Percentiles rank a stretch among this genome's conserved stretches.
These are phyloP conservation scores for Nycticebus coucang DNA, from an alignment of 2,113 vertebrate genomes.

Conservation along the genomic window DNA sequence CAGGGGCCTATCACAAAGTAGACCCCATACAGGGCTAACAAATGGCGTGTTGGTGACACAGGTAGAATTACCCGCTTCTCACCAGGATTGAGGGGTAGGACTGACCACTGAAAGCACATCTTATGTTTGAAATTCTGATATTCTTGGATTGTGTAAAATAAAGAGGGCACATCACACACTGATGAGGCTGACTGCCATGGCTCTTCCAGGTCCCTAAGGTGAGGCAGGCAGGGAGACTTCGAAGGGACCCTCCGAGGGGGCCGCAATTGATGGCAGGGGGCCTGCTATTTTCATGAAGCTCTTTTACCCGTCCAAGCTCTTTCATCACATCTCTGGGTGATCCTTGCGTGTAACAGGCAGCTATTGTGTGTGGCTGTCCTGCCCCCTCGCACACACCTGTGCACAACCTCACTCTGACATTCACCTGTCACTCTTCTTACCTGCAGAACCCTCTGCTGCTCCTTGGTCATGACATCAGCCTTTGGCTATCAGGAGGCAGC, in stretches of 20 bases:
- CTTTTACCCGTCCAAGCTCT: background rate
- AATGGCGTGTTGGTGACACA: background rate
- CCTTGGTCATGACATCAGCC: fast-evolving
- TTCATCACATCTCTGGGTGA: background rate
- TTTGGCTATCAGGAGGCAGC: background rate
- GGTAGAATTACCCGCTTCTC: background rate
- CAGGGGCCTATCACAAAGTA: background rate
- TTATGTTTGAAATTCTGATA: background rate
- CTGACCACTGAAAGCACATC: background rate
- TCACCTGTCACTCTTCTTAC: background rate
- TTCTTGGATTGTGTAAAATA: background rate
- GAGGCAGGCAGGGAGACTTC: background rate
- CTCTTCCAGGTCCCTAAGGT: background rate
- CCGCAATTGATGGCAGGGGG: background rate
- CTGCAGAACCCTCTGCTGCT: background rate
- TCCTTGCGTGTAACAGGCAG: background rate
- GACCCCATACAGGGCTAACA: fast-evolving
- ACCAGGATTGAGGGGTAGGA: too few relatives aligned
- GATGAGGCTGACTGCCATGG: background rate
- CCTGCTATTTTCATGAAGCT: background rate
- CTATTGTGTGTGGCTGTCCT: fast-evolving
- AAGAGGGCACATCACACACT: fast-evolving
- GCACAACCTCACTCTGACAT: fast-evolving
- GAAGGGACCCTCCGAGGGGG: background rate
- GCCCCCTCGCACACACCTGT: background rate